Evolutionary conservation across 2,888 invertebrate genomes (phyloP).

Genomic region (Slavum lentiscoides): DNA sequence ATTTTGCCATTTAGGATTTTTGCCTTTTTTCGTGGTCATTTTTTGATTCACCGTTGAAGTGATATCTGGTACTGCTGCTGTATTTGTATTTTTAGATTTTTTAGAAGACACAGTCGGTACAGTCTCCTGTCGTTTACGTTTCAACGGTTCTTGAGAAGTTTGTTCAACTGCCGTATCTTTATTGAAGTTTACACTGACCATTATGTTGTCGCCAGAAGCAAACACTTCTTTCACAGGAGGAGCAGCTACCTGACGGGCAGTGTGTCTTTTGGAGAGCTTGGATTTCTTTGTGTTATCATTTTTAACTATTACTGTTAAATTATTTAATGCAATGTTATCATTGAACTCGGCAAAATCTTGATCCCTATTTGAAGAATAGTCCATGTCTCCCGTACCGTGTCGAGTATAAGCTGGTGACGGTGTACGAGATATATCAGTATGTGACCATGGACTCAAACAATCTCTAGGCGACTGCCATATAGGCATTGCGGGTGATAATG

Average conservation of each 20-base stretch:
- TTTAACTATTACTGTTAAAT: conserved; percentile 65
- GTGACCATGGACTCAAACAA: conserved; percentile 31
- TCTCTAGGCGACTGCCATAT: conserved; percentile 36
- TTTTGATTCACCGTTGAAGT: conserved; percentile 22
- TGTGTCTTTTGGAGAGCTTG: conserved; percentile 59
- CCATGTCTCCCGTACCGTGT: conserved; percentile 17
- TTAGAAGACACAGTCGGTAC: conserved; percentile 28
- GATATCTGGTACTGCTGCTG: not conserved
- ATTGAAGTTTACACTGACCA: conserved; percentile 85
- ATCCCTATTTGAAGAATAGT: conserved; percentile 36
- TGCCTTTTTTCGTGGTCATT: conserved; percentile 54
- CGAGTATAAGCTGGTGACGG: conserved; percentile 44
- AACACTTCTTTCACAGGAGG: conserved; percentile 86
- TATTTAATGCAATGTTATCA: conserved; percentile 59
- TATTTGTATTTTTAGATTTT: conserved; percentile 41
- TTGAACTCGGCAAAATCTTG: conserved; percentile 46
- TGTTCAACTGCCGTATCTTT: conserved; percentile 54
- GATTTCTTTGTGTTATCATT: conserved; percentile 61
- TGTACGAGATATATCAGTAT: conserved; percentile 52
- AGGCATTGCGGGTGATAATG: conserved; percentile 16
- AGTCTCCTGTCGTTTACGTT: conserved; percentile 62
- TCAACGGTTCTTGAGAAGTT: conserved; percentile 56
- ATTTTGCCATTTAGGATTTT: conserved; percentile 54
- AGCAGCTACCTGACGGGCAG: conserved; percentile 60
- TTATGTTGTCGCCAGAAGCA: conserved; percentile 88